These are phyloP conservation scores for Mirza zaza DNA, from an alignment of 2,113 vertebrate species.

Conservation along the genomic window DNA sequence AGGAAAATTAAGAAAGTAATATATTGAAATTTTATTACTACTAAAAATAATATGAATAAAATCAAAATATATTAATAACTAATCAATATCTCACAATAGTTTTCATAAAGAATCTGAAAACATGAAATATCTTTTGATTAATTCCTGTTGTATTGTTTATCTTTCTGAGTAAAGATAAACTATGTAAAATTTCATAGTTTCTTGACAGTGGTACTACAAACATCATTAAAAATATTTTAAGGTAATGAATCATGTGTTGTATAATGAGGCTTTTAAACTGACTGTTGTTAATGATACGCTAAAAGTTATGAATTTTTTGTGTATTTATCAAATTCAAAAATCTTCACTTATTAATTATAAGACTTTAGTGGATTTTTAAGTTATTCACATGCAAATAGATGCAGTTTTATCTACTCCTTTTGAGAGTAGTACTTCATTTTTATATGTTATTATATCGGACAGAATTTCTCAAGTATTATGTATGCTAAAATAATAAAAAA, in stretches of 20 bases:
- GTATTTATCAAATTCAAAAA: neutral
- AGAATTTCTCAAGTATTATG: neutral
- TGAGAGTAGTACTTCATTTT: neutral
- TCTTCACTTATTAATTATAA: neutral
- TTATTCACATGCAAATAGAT: neutral
- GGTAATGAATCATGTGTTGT: neutral
- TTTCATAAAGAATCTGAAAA: neutral
- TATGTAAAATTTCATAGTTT: neutral
- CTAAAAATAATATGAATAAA: neutral
- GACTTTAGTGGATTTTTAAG: neutral
- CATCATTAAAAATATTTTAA: neutral
- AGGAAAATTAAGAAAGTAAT: neutral
- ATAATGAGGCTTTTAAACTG: neutral
- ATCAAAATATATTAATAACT: neutral
- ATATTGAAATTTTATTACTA: neutral
- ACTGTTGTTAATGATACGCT: neutral
- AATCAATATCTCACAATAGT: neutral
- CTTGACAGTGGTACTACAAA: neutral
- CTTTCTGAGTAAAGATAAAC: neutral
- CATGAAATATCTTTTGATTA: neutral
- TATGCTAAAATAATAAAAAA: neutral
- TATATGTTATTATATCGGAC: neutral
- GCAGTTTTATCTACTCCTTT: neutral
- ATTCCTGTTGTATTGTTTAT: neutral
- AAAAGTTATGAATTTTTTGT: neutral